Conservation (phyloP, 2,888 invertebrate genomes). For the Andrena hattorfiana region DNA sequence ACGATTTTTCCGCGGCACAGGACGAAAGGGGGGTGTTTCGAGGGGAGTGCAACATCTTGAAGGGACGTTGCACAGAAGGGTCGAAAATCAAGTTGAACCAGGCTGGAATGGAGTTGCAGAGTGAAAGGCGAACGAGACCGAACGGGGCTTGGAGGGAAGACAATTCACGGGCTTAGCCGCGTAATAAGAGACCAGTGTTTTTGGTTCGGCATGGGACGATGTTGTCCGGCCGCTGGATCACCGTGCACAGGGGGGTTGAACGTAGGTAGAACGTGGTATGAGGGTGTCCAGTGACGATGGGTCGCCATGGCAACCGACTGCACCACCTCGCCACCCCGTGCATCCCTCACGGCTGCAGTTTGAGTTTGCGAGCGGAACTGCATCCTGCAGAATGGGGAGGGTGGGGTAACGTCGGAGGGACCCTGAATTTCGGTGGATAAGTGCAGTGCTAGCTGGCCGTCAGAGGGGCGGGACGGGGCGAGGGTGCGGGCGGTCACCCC, state of each 20-base stretch:
- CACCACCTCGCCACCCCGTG: slow-evolving; percentile 80
- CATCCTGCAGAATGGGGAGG: slow-evolving; percentile 70
- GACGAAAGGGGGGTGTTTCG: not conserved
- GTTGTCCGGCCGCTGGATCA: slow-evolving; percentile 83
- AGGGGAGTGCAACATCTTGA: slow-evolving; percentile 19
- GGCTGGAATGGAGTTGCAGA: slow-evolving; percentile 36
- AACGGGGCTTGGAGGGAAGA: slow-evolving; percentile 72
- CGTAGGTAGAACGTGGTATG: slow-evolving; percentile 71
- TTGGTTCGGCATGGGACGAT: slow-evolving; percentile 80
- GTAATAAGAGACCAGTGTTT: slow-evolving; percentile 84
- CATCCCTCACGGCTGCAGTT: slow-evolving; percentile 83
- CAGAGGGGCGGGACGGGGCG: slow-evolving; percentile 59
- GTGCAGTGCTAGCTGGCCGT: slow-evolving; percentile 67
- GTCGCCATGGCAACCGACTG: slow-evolving; percentile 83
- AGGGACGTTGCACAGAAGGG: slow-evolving; percentile 11
- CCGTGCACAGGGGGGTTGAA: slow-evolving; percentile 76
- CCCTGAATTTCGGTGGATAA: slow-evolving; percentile 82
- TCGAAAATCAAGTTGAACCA: slow-evolving; percentile 48
- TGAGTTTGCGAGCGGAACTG: slow-evolving; percentile 79
- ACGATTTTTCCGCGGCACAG: not conserved
- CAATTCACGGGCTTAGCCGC: slow-evolving; percentile 81
- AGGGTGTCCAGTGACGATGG: slow-evolving; percentile 84
- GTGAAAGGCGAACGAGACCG: slow-evolving; percentile 46
- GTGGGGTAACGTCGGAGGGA: slow-evolving; percentile 66
- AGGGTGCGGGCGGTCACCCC: slow-evolving; percentile 77